phyloP scores from a whole-genome alignment of 2,113 vertebrate species.

The Ciconia stormi region DNA sequence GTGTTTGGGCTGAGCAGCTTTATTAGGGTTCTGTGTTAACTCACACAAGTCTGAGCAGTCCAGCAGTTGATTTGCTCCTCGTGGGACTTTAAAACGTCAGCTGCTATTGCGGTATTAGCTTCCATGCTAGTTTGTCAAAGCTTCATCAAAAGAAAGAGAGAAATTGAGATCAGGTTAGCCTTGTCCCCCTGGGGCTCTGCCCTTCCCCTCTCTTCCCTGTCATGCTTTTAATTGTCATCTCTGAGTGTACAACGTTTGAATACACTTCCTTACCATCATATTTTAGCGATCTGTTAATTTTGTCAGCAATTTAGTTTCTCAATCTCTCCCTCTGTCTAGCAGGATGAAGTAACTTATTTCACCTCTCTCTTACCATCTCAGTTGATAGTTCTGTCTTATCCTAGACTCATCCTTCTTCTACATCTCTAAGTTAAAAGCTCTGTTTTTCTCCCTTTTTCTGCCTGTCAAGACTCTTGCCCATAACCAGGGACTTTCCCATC shows the following conservation, averaged over 20 bases:
- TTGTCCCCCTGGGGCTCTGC: not conserved
- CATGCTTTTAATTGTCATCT: not conserved
- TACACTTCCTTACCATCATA: not conserved
- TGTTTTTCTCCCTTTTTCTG: not conserved
- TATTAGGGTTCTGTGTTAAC: not conserved
- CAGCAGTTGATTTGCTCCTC: not conserved
- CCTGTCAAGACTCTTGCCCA: not conserved
- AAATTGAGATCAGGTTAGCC: not conserved
- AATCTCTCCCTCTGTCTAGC: not conserved
- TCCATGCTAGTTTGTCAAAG: not conserved
- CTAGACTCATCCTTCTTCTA: not conserved
- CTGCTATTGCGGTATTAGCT: rapidly evolving
- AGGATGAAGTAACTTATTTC: not conserved
- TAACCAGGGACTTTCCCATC: not conserved
- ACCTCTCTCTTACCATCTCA: not conserved
- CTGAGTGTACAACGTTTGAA: not conserved
- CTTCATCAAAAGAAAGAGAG: not conserved
- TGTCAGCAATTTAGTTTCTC: not conserved
- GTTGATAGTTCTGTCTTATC: not conserved
- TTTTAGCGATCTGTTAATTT: not conserved
- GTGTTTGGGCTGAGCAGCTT: not conserved
- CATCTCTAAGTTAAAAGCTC: not conserved
- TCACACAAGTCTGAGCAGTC: not conserved
- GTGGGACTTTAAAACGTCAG: not conserved
- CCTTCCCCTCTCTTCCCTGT: not conserved